These are phyloP conservation scores for Dendrocincla tyrannina DNA, from an alignment of 2,797 vertebrate genomes.

Conservation along the genomic window DNA sequence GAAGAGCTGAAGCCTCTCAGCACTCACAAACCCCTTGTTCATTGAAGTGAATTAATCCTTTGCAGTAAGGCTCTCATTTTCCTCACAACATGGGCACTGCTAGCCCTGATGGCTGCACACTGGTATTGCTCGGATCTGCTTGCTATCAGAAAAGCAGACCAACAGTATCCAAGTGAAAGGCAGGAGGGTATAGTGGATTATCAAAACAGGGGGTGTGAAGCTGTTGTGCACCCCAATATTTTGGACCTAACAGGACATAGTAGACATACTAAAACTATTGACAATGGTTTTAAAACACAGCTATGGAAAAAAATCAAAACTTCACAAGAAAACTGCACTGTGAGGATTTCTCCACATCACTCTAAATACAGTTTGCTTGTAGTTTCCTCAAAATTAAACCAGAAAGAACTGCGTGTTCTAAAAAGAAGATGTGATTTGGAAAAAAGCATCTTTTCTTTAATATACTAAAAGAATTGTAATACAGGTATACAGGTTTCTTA, in stretches of 20 bases:
- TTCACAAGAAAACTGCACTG: not conserved
- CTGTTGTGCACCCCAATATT: not conserved
- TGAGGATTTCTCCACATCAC: not conserved
- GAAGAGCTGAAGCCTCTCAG: not conserved
- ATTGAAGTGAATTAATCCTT: slow-evolving; percentile 33
- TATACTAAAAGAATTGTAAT: not conserved
- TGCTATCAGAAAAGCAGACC: not conserved
- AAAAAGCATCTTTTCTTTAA: not conserved
- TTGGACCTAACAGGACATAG: not conserved
- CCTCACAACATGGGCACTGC: not conserved
- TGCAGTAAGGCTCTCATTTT: slow-evolving; percentile 27
- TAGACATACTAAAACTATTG: not conserved
- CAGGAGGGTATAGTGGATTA: not conserved
- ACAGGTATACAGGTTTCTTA: not conserved
- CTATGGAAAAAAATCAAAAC: not conserved
- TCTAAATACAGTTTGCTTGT: not conserved
- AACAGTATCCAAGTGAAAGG: not conserved
- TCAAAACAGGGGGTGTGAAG: not conserved
- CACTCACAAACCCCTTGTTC: not conserved
- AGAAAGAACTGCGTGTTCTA: not conserved
- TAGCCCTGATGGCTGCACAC: not conserved
- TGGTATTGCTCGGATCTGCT: not conserved
- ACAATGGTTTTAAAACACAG: not conserved
- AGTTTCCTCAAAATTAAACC: not conserved
- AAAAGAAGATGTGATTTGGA: not conserved